Conservation (phyloP, 1,140 invertebrate species). For the Rhizoglyphus robini region DNA sequence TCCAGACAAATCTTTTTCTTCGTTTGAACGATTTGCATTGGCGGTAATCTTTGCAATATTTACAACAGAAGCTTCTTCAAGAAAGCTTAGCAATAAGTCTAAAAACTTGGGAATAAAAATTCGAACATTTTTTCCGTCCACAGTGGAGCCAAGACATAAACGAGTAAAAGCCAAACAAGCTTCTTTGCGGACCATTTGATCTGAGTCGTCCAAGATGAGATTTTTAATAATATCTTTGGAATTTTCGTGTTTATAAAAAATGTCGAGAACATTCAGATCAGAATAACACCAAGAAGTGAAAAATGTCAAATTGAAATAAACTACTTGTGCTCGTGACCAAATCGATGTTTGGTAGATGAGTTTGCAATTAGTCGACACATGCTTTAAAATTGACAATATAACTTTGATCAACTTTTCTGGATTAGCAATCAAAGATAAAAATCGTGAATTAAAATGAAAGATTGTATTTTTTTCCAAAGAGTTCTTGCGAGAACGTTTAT, state of each 20-base stretch:
- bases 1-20: slow-evolving; percentile 44
- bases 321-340: slow-evolving; percentile 63
- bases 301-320: slow-evolving; percentile 65
- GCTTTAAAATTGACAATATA: slow-evolving; percentile 68
- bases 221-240: slow-evolving; percentile 56
- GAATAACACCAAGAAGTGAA: slow-evolving; percentile 69
- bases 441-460: slow-evolving; percentile 49
- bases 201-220: slow-evolving; percentile 65
- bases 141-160: slow-evolving; percentile 56
- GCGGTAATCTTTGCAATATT: slow-evolving; percentile 44
- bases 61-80: slow-evolving; percentile 69
- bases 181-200: slow-evolving; percentile 68
- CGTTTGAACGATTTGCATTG: neutral
- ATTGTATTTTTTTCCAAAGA: slow-evolving; percentile 47
- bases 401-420: slow-evolving; percentile 62
- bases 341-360: slow-evolving; percentile 65
- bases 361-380: slow-evolving; percentile 59
- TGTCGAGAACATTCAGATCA: slow-evolving; percentile 46
- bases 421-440: slow-evolving; percentile 60
- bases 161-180: slow-evolving; percentile 74
- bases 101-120: slow-evolving; percentile 59
- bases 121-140: slow-evolving; percentile 43
- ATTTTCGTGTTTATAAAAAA: slow-evolving; percentile 49
- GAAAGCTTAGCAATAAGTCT: slow-evolving; percentile 57
- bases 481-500: slow-evolving; percentile 32